Evolutionary conservation across 2,797 vertebrate genomes (phyloP).

Genomic region (Sebastes iracundus): DNA sequence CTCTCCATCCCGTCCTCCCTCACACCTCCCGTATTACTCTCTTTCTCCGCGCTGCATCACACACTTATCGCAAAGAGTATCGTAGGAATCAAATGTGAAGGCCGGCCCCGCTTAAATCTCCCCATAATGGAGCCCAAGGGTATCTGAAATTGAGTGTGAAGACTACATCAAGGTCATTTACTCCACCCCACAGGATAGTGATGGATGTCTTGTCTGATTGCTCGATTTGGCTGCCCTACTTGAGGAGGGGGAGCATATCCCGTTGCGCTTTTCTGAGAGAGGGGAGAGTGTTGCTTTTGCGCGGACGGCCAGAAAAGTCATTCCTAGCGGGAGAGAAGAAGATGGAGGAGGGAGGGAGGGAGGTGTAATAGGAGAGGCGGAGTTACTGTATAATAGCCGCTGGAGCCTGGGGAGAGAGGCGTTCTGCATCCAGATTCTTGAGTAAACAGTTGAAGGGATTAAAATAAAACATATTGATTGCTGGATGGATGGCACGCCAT

Average conservation of each 20-base stretch:
- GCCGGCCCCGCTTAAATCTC: constrained; percentile 65
- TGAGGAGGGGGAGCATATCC: constrained; percentile 44
- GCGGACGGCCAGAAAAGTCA: constrained; percentile 22
- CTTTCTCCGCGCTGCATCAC: constrained; percentile 43
- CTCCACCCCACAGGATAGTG: constrained; percentile 69
- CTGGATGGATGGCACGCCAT: constrained; percentile 59
- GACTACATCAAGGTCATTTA: constrained; percentile 76
- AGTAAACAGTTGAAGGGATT: constrained; percentile 60
- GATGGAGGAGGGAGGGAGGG: background rate
- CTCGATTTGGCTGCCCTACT: constrained; percentile 66
- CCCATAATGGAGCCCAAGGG: constrained; percentile 76
- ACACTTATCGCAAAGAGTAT: constrained; percentile 63
- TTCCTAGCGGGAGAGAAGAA: constrained; percentile 10
- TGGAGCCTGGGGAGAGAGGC: constrained; percentile 6
- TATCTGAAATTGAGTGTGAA: constrained; percentile 78
- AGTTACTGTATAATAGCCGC: constrained; percentile 17
- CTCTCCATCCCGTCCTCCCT: constrained; percentile 5
- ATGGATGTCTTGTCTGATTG: constrained; percentile 80
- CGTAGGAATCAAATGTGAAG: constrained; percentile 72
- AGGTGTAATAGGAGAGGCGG: constrained; percentile 1
- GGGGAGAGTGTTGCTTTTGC: constrained; percentile 36
- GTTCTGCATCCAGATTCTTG: constrained; percentile 30
- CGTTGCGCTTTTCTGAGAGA: constrained; percentile 34
- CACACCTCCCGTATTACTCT: constrained; percentile 8
- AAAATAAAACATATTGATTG: constrained; percentile 75